Evolutionary conservation across 2,797 vertebrate genomes (phyloP), one percentile per base, ranked within the genome.

Genomic region (Cirrhinus mrigala): DNA sequence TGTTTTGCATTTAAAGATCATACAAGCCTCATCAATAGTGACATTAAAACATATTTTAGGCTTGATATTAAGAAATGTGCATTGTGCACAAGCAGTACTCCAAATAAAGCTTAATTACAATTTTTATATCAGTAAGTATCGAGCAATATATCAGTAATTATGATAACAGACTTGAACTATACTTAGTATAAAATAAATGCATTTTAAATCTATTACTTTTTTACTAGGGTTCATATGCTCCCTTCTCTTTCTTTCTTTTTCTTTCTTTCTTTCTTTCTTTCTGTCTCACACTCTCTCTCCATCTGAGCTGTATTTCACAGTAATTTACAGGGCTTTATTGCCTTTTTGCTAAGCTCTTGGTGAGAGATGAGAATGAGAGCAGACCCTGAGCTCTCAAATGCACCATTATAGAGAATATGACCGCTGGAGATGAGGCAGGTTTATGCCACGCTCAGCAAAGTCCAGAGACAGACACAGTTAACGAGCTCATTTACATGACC

Each of bases 401-500:
- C 52, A 70, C 83, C 83, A 84, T 84, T 79, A 48, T 58, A 71
- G 52, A 84, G 52, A 79, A 84, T 79, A 69, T 60, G 83, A 79
- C 33, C 18, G 64, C 52, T 71, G 60, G 58, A 83, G 60, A 83
- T 66, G 82, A 83, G 82, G 29, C 29, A 50, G 74, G 62, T 84
- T 84, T 84, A 84, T 84, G 82, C 74, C 62, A 46, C 4, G 24
- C 75, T 78, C 83, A 79, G 83, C 74, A 70, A 58, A 79, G 83
- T 79, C 75, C 18, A 79, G 64, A 78, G 50, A 78, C 75, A 78
- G 74, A 78, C 75, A 71, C 50, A 48, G 40, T 58, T 84, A 79
- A 84, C 27, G 5, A 84, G 83, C 64, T 79, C 83, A 84, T 79
- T 84, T 84, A 79, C 83, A 79, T 84, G 83, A 70, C 75, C 66